Evolutionary conservation across 2,113 vertebrate species (phyloP).

Genomic region (Cinclus cinclus): DNA sequence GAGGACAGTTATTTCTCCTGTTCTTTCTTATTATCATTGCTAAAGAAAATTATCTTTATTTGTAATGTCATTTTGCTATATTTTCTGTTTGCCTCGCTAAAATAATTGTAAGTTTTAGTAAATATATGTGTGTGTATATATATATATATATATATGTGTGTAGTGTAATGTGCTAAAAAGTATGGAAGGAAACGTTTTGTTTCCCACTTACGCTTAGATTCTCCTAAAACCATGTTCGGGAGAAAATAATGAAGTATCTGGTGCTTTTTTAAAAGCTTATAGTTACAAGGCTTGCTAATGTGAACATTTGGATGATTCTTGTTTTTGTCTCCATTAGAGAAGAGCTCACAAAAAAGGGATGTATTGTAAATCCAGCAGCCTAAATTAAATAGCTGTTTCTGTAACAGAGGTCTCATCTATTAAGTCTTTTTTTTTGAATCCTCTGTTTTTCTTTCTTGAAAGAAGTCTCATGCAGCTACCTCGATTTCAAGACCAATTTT

Average conservation of each 20-base stretch:
- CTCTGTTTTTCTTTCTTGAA: not conserved
- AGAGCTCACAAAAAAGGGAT: not conserved
- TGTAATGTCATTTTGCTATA: not conserved
- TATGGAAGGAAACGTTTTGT: not conserved
- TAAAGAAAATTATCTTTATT: not conserved
- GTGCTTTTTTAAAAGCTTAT: not conserved
- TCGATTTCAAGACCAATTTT: not conserved
- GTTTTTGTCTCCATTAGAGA: not conserved
- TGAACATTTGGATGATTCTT: not conserved
- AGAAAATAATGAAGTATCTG: not conserved
- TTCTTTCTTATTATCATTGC: not conserved
- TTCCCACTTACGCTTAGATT: not conserved
- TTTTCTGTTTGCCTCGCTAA: not conserved
- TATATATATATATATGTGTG: not conserved
- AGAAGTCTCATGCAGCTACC: not conserved
- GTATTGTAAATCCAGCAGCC: not conserved
- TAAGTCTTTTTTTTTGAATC: too few species aligned
- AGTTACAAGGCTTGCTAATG: not conserved
- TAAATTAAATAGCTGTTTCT: not conserved
- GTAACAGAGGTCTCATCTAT: not conserved
- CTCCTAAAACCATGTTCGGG: not conserved
- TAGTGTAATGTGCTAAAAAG: not conserved
- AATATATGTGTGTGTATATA: too few species aligned
- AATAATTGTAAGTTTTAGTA: not conserved
- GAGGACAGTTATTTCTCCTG: not conserved